Base-by-base conservation (phyloP, 2,797 vertebrate species). In the Leptodactylus fallax region DNA sequence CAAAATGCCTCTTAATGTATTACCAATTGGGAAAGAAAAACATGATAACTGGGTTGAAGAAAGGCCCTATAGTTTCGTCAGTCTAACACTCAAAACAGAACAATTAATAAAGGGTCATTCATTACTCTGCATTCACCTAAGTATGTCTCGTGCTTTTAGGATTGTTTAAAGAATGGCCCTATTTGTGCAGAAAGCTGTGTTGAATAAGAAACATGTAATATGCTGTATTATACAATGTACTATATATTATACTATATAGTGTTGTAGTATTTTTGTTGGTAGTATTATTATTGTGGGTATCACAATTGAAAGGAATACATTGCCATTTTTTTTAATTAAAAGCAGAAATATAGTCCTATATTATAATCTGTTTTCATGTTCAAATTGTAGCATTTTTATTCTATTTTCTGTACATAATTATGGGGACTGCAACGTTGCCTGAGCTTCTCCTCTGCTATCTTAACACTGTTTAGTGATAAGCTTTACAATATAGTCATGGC, bases 21-120 rank as follows among this genome's bases (percentile, higher is more conserved):
- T 83, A 89, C 85, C 88, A 83, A 86, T 76, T 79, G 88, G 79
- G 88, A 86, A 89, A 89, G 74, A 69, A 89, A 89, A 89, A 86
- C 88, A 89, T 86, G 84, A 72, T 79, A 81, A 89, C 61, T 82
- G 86, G 23, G 72, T 78, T 51, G 63, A 83, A 89, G 79, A 85
- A 86, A 83, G 63, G 61, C 23, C 23, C 71, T 81, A 82, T 86
- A 81, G 79, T 89, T 83, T 86, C 60, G 69, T 89, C 23, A 89
- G 85, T 25, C 56, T 69, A 49, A 84, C 60, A 58, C 78, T 82
- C 19, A 69, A 81, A 88, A 76, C 67, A 72, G 67, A 65, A 85
- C 71, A 89, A 82, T 69, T 86, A 85, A 86, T 89, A 89, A 89
- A 81, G 71, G 71, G 16, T 82, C 84, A 78, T 89, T 89, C 84